phyloP scores from a whole-genome alignment of 2,797 vertebrate genomes.

The Chromis chromis region DNA sequence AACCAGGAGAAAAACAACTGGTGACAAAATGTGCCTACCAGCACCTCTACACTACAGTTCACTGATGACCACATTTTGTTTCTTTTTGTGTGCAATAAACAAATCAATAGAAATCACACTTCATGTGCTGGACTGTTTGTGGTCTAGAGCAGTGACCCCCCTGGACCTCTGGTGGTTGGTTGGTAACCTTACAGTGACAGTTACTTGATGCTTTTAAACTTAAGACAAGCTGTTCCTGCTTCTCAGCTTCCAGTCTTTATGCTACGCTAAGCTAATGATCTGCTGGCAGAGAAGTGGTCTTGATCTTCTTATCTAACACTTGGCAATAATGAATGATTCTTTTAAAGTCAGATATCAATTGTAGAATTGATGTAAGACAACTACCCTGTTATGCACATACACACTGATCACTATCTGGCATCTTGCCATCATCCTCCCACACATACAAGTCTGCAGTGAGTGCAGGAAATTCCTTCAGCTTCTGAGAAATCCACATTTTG shows the following conservation, averaged over 20 bases:
- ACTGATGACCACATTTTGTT: not conserved
- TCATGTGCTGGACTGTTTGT: too few relatives aligned
- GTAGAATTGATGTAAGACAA: not conserved
- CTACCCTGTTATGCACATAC: not conserved
- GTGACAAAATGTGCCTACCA: too few relatives aligned
- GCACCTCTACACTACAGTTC: not conserved
- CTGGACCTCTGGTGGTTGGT: too few relatives aligned
- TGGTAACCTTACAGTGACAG: not conserved
- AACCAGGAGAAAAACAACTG: too few relatives aligned
- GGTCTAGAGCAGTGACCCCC: not conserved
- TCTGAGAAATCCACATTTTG: conserved; percentile 73
- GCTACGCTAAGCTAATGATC: not conserved
- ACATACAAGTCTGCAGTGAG: conserved; percentile 31
- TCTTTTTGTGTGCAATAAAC: too few relatives aligned
- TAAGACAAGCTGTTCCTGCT: not conserved
- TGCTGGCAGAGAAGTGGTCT: not conserved
- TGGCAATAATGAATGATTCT: too few relatives aligned
- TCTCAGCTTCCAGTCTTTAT: not conserved
- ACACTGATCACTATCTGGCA: conserved; percentile 31
- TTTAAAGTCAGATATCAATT: too few relatives aligned
- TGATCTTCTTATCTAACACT: too few relatives aligned
- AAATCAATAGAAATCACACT: too few relatives aligned
- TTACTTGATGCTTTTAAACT: not conserved
- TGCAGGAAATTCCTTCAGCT: conserved; percentile 67
- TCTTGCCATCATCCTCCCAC: conserved; percentile 52